These are phyloP conservation scores for Scatophagus argus DNA, from an alignment of 2,113 vertebrate species.

Conservation along the genomic window DNA sequence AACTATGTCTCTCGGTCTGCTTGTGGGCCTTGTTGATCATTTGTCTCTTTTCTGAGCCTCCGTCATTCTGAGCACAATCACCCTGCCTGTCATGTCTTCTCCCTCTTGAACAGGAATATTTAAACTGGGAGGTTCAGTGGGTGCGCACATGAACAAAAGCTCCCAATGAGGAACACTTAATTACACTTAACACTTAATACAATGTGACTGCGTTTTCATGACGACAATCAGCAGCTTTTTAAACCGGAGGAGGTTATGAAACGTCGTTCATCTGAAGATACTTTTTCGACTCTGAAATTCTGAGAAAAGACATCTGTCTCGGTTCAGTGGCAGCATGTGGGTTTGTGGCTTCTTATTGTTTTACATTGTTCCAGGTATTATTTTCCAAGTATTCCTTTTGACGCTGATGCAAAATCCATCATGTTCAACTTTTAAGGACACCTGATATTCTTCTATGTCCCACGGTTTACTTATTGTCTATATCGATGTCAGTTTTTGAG, in stretches of 20 bases:
- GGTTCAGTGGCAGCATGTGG: slow-evolving; percentile 32
- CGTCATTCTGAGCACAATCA: background rate
- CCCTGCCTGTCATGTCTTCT: background rate
- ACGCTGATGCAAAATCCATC: slow-evolving; percentile 51
- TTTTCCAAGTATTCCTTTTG: slow-evolving; percentile 36
- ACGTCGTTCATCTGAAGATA: background rate
- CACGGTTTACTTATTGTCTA: slow-evolving; percentile 10
- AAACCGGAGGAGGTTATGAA: background rate
- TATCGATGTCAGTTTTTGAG: slow-evolving; percentile 25
- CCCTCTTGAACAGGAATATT: slow-evolving; percentile 1
- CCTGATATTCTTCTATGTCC: slow-evolving; percentile 42
- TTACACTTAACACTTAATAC: too few species aligned
- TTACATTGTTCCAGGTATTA: slow-evolving; percentile 37
- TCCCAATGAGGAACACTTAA: background rate
- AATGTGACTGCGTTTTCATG: background rate
- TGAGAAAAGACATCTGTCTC: slow-evolving; percentile 10
- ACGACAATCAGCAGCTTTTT: slow-evolving; percentile 26
- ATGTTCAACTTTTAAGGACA: slow-evolving; percentile 37
- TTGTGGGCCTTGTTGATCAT: background rate
- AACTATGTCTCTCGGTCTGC: background rate
- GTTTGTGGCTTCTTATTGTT: slow-evolving; percentile 31
- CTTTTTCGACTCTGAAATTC: background rate
- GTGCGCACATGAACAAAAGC: background rate
- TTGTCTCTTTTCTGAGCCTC: background rate
- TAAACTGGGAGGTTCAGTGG: background rate